Evolutionary conservation across 2,888 invertebrate genomes (phyloP).

Genomic region (Oligia fasciuncula): DNA sequence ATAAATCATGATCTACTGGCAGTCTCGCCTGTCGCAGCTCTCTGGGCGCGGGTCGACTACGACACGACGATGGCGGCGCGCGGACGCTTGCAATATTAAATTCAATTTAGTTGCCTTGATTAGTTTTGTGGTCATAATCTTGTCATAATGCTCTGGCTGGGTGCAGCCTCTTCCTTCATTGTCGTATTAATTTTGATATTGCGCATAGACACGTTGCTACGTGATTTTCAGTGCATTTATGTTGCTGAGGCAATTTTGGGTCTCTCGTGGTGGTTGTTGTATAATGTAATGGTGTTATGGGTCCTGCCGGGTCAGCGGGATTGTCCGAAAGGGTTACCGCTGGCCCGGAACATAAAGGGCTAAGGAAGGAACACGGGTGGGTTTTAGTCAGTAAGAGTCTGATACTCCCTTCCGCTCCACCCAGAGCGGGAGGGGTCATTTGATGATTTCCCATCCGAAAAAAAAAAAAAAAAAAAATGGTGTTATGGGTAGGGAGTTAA

Average conservation of each 20-base stretch:
- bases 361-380: no score
- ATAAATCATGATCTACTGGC: slow-evolving; percentile 72
- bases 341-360: no score
- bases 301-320: no score
- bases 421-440: no score
- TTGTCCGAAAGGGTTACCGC: no score
- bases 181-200: slow-evolving; percentile 70
- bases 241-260: slow-evolving; percentile 34
- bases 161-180: slow-evolving; percentile 73
- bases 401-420: no score
- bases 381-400: no score
- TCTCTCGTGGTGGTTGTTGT: slow-evolving; percentile 1
- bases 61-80: slow-evolving; percentile 44
- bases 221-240: slow-evolving; percentile 55
- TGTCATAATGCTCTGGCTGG: slow-evolving; percentile 77
- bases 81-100: slow-evolving; percentile 84
- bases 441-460: no score
- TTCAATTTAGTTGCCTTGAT: slow-evolving; percentile 86
- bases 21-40: slow-evolving; percentile 60
- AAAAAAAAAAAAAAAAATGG: no score
- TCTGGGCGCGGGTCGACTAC: slow-evolving; percentile 54
- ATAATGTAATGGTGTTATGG: not conserved
- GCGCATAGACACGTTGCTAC: slow-evolving; percentile 34
- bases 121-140: slow-evolving; percentile 81
- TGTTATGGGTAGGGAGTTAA: slow-evolving; percentile 2